A percentile compares a stretch with the other conserved stretches of the same genome.
Evolutionary conservation across 2,888 invertebrate genomes (phyloP).

Genomic region (Lasioglossum marginatum): DNA sequence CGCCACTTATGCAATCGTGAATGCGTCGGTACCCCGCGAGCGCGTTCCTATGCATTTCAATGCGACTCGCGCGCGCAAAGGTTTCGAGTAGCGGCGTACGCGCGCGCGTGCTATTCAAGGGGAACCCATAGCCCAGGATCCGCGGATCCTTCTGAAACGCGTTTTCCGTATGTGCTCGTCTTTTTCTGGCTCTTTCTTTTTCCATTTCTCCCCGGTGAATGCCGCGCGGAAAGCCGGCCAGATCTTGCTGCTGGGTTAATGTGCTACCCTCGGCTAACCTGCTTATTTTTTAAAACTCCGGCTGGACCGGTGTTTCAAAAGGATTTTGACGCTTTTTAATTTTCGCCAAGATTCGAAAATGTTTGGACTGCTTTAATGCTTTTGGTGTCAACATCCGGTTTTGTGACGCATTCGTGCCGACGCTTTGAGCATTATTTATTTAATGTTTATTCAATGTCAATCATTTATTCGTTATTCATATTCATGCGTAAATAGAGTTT

Average conservation of each 20-base stretch:
- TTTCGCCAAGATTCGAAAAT: neutral
- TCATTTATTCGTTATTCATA: neutral
- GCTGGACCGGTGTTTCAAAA: neutral
- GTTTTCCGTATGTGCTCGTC: neutral
- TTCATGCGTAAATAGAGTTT: neutral
- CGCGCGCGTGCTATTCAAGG: conserved; percentile 62
- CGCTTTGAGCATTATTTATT: neutral
- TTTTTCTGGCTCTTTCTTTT: neutral
- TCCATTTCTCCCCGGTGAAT: neutral
- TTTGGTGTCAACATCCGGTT: neutral
- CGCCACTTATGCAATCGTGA: conserved; percentile 80
- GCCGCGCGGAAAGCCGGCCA: neutral
- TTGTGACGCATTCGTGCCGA: neutral
- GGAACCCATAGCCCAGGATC: conserved; percentile 39
- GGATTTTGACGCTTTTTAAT: neutral
- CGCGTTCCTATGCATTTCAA: conserved; percentile 77
- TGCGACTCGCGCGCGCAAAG: conserved; percentile 62
- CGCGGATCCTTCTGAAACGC: conserved; percentile 7
- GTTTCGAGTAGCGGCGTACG: conserved; percentile 40
- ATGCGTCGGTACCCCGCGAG: conserved; percentile 70
- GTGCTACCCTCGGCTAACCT: neutral
- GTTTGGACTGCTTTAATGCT: neutral
- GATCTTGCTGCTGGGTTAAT: neutral
- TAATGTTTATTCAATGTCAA: neutral
- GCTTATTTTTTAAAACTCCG: neutral